Conservation (phyloP, 2,888 invertebrate genomes). For the Lepeophtheirus nordmannii region DNA sequence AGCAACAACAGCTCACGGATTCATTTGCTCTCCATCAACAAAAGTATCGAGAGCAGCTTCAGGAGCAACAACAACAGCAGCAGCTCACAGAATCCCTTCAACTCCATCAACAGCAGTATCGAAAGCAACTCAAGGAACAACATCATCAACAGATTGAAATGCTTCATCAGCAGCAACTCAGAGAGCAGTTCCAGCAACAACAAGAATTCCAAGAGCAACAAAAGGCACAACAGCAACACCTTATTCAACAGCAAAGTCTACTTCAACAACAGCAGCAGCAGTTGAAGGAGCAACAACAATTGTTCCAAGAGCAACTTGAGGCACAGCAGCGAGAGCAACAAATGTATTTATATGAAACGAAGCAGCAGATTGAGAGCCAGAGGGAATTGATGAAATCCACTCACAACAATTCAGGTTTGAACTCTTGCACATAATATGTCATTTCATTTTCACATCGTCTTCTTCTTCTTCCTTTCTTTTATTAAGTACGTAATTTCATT, state of each 20-base stretch:
- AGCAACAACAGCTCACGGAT: too few species aligned
- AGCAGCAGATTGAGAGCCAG: not conserved
- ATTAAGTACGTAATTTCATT: too few species aligned
- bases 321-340: not conserved
- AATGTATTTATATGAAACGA: not conserved
- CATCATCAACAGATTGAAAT: not conserved
- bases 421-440: too few species aligned
- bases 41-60: slow-evolving; percentile 25
- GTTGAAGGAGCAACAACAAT: not conserved
- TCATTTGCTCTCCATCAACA: slow-evolving; percentile 19
- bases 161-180: not conserved
- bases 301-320: not conserved
- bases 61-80: slow-evolving; percentile 25
- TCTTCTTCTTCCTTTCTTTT: too few species aligned
- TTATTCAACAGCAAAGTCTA: not conserved
- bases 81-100: slow-evolving; percentile 23
- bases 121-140: slow-evolving; percentile 10
- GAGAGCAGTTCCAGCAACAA: slow-evolving; percentile 8
- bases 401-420: too few species aligned
- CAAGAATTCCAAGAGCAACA: slow-evolving; percentile 14
- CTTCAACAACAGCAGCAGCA: not conserved
- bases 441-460: too few species aligned
- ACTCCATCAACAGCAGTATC: slow-evolving; percentile 24
- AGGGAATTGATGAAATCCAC: too few species aligned
- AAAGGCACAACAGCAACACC: not conserved